Percentiles rank a stretch among this genome's conserved stretches.
Conservation (phyloP, 2,113 vertebrate genomes). For the Tringa solitaria region DNA sequence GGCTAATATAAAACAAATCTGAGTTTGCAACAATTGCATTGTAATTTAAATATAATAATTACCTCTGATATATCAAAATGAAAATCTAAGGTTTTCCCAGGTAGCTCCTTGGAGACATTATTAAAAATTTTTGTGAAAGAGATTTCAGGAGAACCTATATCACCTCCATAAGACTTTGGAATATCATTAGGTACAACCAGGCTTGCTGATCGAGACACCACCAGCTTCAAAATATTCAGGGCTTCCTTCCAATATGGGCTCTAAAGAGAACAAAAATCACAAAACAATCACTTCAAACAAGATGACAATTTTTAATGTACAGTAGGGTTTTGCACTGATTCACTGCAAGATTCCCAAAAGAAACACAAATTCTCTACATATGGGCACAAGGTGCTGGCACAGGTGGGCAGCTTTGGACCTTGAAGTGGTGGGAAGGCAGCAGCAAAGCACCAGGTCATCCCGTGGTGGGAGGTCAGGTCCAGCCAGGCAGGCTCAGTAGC, state of each 20-base stretch:
- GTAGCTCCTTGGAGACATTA: constrained; percentile 95
- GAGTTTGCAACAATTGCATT: neutral
- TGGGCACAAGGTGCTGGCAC: neutral
- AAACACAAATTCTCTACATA: neutral
- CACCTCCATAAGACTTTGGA: constrained; percentile 89
- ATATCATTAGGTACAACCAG: constrained; percentile 95
- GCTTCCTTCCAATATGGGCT: constrained; percentile 98
- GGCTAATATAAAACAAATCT: neutral
- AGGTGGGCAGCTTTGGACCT: neutral
- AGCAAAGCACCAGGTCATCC: neutral
- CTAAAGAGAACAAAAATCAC: constrained; percentile 65
- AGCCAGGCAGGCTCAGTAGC: neutral
- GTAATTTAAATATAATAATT: constrained; percentile 8
- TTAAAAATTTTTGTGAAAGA: constrained; percentile 97
- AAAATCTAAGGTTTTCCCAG: constrained; percentile 99
- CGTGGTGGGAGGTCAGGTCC: fast-evolving
- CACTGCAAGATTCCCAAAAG: neutral
- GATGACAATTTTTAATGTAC: neutral
- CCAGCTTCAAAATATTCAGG: constrained; percentile 96
- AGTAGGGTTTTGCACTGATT: neutral
- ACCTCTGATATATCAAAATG: constrained; percentile 99
- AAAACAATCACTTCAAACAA: neutral
- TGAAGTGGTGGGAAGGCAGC: neutral
- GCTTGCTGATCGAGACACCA: constrained; percentile 96
- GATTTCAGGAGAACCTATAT: constrained; percentile 91